phyloP scores from a whole-genome alignment of 2,113 vertebrate genomes.

The Colinus virginianus region DNA sequence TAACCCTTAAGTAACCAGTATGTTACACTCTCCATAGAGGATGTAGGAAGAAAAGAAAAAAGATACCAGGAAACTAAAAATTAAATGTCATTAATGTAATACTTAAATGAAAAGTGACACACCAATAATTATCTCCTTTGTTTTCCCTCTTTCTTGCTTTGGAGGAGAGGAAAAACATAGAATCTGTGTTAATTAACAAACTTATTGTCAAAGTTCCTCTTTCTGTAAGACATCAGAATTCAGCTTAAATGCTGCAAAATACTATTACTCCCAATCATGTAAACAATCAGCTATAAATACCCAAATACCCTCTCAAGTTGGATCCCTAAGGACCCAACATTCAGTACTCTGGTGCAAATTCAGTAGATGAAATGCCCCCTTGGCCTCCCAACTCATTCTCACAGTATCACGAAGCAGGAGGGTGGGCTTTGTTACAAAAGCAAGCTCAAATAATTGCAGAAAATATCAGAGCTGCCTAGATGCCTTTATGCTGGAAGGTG shows the following conservation, averaged over 20 bases:
- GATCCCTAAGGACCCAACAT: constrained; percentile 52
- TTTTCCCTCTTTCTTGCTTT: neutral
- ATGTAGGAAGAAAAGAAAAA: neutral
- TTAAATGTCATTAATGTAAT: neutral
- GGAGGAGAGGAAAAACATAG: neutral
- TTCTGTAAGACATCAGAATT: neutral
- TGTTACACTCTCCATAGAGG: neutral
- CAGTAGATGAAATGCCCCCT: constrained; percentile 22
- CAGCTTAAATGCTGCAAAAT: neutral
- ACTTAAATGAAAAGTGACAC: neutral
- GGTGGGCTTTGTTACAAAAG: neutral
- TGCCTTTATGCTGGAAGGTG: neutral
- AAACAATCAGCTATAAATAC: constrained; percentile 51
- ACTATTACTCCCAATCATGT: neutral
- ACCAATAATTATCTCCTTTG: neutral
- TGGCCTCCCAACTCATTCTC: neutral
- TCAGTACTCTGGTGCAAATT: constrained; percentile 57
- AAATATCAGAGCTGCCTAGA: neutral
- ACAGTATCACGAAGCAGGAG: neutral
- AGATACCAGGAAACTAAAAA: neutral
- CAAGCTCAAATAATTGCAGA: neutral
- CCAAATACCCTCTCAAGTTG: neutral
- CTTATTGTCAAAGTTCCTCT: too few species aligned
- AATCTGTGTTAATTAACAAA: too few species aligned
- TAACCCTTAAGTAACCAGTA: constrained; percentile 70